Evolutionary conservation across 2,113 vertebrate species (phyloP).

Genomic region (Chionomys nivalis): DNA sequence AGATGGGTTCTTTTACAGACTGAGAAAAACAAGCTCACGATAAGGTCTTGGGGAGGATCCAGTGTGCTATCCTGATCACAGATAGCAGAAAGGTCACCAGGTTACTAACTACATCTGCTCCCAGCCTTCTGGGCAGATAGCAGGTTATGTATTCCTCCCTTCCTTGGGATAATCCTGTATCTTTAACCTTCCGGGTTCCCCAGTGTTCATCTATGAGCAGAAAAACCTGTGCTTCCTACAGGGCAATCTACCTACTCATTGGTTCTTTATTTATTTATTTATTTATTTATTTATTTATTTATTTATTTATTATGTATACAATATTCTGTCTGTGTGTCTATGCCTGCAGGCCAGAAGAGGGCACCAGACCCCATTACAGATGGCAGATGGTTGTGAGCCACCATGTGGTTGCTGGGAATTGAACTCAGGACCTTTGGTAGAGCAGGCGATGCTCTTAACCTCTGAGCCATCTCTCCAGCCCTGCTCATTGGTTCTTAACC

Average conservation of each 20-base stretch:
- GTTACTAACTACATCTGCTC: background rate
- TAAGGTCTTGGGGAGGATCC: background rate
- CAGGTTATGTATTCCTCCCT: background rate
- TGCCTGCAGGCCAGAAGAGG: too few species aligned
- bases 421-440: too few species aligned
- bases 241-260: background rate
- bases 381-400: too few species aligned
- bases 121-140: background rate
- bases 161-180: background rate
- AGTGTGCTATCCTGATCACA: background rate
- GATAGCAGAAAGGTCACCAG: background rate
- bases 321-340: too few species aligned
- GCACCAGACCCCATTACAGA: too few species aligned
- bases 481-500: background rate
- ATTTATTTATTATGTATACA: too few species aligned
- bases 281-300: too few species aligned
- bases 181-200: background rate
- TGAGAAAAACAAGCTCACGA: background rate
- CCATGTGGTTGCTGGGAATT: too few species aligned
- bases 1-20: background rate
- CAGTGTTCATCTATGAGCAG: background rate
- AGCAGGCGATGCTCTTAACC: too few species aligned
- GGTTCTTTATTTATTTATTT: too few species aligned
- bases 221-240: background rate
- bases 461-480: too few species aligned